These are phyloP conservation scores for Enteromius viviparus DNA, from an alignment of 2,797 vertebrate species.

Conservation along the genomic window DNA sequence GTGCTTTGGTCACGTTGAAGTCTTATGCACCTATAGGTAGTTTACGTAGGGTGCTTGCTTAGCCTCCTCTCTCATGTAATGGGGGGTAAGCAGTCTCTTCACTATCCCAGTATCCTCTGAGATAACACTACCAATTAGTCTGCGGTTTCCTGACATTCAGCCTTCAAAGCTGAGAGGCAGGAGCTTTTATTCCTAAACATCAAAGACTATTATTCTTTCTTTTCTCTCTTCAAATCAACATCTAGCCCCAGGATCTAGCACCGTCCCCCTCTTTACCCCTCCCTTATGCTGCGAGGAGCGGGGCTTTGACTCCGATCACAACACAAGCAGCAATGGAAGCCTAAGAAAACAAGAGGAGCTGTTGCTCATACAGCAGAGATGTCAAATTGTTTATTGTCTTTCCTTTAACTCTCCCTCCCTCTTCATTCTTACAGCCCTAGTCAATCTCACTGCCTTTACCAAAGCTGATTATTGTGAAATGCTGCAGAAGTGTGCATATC, in stretches of 20 bases:
- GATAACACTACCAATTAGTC: conserved; percentile 75
- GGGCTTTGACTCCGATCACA: conserved; percentile 65
- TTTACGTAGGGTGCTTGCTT: not conserved
- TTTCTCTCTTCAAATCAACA: conserved; percentile 77
- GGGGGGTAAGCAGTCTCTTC: conserved; percentile 35
- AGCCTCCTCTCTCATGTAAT: conserved; percentile 51
- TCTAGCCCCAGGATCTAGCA: conserved; percentile 72
- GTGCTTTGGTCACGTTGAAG: not conserved
- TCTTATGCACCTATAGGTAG: not conserved
- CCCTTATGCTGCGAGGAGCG: conserved; percentile 64
- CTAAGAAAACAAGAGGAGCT: conserved; percentile 68
- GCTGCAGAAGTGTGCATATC: conserved; percentile 57
- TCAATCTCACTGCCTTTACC: conserved; percentile 58
- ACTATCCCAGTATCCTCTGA: conserved; percentile 61
- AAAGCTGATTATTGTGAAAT: conserved; percentile 67
- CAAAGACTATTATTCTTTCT: conserved; percentile 76
- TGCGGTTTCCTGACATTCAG: conserved; percentile 74
- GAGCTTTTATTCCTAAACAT: conserved; percentile 75
- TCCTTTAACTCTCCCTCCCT: conserved; percentile 58
- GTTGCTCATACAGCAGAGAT: conserved; percentile 63
- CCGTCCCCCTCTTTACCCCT: conserved; percentile 56
- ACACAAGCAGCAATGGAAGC: conserved; percentile 70
- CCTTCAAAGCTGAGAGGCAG: conserved; percentile 71
- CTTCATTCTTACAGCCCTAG: conserved; percentile 12
- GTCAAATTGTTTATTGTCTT: conserved; percentile 72